These are phyloP conservation scores for Elmis aenea DNA, from an alignment of 2,888 invertebrate genomes.

Conservation along the genomic window DNA sequence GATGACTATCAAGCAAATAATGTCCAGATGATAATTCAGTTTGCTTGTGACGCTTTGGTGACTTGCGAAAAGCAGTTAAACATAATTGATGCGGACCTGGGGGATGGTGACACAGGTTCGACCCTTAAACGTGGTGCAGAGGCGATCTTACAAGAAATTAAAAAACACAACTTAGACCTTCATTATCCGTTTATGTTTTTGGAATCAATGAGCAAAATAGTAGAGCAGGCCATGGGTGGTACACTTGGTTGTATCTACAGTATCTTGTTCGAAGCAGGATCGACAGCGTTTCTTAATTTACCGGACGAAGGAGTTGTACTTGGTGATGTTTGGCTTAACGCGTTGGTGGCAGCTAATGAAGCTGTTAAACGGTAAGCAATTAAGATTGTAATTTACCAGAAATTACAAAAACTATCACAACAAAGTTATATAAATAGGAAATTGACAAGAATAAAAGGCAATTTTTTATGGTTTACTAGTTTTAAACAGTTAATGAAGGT, in stretches of 20 bases:
- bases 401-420: background rate
- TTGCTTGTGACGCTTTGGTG: constrained; percentile 53
- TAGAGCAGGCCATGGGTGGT: constrained; percentile 71
- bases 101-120: constrained; percentile 72
- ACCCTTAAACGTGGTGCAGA: constrained; percentile 35
- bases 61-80: constrained; percentile 59
- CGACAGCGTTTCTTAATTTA: constrained; percentile 48
- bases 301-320: constrained; percentile 27
- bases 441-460: background rate
- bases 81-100: constrained; percentile 63
- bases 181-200: constrained; percentile 38
- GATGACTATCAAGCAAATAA: constrained; percentile 31
- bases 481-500: too few species aligned
- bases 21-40: constrained; percentile 38
- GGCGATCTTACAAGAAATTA: constrained; percentile 33
- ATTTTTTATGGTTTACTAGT: too few species aligned
- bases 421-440: background rate
- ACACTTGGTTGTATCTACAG: constrained; percentile 77
- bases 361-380: constrained; percentile 44
- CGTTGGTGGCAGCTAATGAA: constrained; percentile 48
- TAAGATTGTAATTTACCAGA: background rate
- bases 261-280: constrained; percentile 65
- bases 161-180: constrained; percentile 29
- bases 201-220: constrained; percentile 50
- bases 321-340: constrained; percentile 45